These are phyloP conservation scores for Lycia hirtaria DNA, from an alignment of 2,888 invertebrate genomes.

Conservation along the genomic window DNA sequence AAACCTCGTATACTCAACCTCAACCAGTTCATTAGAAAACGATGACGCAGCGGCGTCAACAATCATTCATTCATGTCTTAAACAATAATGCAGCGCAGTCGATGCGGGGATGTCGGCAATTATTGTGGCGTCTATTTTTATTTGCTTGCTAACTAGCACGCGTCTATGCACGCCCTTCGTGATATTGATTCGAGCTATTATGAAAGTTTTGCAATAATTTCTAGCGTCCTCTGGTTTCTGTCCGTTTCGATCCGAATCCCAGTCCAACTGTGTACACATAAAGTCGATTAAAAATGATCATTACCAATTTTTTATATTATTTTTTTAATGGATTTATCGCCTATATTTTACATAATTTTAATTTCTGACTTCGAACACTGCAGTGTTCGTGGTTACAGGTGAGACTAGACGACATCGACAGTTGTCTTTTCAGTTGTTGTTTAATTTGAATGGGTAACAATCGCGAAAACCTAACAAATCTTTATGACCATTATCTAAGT, in stretches of 20 bases:
- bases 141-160: conserved; percentile 17
- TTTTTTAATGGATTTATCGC: too few relatives aligned
- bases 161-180: conserved; percentile 6
- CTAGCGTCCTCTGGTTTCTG: background rate
- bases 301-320: too few relatives aligned
- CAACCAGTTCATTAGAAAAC: conserved; percentile 28
- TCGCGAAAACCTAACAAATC: too few relatives aligned
- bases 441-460: too few relatives aligned
- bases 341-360: too few relatives aligned
- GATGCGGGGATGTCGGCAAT: conserved; percentile 28
- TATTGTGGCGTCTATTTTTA: conserved; percentile 42
- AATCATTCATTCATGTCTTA: conserved; percentile 46
- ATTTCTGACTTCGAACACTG: too few relatives aligned
- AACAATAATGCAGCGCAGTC: conserved; percentile 34
- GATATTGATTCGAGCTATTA: conserved; percentile 10
- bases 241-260: background rate
- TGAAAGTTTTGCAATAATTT: conserved; percentile 5
- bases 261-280: too few relatives aligned
- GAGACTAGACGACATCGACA: too few relatives aligned
- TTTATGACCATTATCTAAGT: too few relatives aligned
- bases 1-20: conserved; percentile 43
- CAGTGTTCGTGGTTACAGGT: too few relatives aligned
- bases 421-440: too few relatives aligned
- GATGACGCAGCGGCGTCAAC: conserved; percentile 40
- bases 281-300: too few relatives aligned